A percentile compares a stretch with the other conserved stretches of the same genome.
phyloP scores from a whole-genome alignment of 2,888 invertebrate species.

The Argyresthia albistria region DNA sequence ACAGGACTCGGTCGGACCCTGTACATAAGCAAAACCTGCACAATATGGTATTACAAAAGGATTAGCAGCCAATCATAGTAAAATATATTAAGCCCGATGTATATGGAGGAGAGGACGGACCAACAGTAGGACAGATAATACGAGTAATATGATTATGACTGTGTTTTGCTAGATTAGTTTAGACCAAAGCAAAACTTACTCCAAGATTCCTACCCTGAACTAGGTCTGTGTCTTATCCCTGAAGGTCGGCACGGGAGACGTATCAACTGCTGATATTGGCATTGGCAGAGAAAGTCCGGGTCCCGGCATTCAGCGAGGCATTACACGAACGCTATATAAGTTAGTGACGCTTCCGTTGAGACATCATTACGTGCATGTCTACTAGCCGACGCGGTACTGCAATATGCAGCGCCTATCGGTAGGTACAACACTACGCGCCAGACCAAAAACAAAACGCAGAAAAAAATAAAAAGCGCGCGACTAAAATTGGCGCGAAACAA shows the following conservation, averaged over 20 bases:
- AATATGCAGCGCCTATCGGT: slow-evolving; percentile 67
- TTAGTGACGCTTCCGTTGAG: slow-evolving; percentile 45
- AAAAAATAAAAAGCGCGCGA: background rate
- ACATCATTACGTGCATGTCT: slow-evolving; percentile 46
- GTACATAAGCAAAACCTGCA: too few relatives aligned
- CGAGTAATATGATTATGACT: too few relatives aligned
- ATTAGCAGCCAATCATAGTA: too few relatives aligned
- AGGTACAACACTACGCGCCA: slow-evolving; percentile 31
- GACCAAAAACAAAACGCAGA: background rate
- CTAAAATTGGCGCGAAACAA: background rate
- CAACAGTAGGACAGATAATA: too few relatives aligned
- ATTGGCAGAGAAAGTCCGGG: slow-evolving; percentile 55
- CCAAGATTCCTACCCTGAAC: too few relatives aligned
- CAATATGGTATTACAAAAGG: too few relatives aligned
- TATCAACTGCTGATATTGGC: slow-evolving; percentile 14
- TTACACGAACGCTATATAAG: slow-evolving; percentile 61
- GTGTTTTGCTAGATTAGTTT: too few relatives aligned
- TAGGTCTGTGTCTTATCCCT: too few relatives aligned
- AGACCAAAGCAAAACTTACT: too few relatives aligned
- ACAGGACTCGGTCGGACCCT: too few relatives aligned
- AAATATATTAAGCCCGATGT: too few relatives aligned
- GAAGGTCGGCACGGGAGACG: background rate
- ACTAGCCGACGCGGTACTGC: slow-evolving; percentile 44
- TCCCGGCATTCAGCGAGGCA: slow-evolving; percentile 42
- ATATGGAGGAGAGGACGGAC: too few relatives aligned